A percentile compares a stretch with the other conserved stretches of the same genome.
Evolutionary conservation across 2,888 invertebrate genomes (phyloP).

Genomic region (Spilosoma lubricipeda): DNA sequence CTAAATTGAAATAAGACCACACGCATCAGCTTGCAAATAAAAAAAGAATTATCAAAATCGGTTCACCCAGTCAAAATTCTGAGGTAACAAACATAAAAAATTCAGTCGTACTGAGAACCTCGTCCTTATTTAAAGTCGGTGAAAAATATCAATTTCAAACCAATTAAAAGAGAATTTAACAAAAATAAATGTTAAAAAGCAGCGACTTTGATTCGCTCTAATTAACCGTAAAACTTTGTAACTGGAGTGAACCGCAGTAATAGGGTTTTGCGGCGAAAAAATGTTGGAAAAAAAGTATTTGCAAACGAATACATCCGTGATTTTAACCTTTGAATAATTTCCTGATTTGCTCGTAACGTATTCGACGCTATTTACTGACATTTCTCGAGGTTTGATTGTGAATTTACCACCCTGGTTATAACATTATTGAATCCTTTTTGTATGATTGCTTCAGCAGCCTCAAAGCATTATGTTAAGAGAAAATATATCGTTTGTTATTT

Average conservation of each 20-base stretch:
- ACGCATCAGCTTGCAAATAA: no score
- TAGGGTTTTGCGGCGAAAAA: conserved; percentile 23
- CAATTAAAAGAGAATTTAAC: conserved; percentile 36
- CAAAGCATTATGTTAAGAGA: not conserved
- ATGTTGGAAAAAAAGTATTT: conserved; percentile 31
- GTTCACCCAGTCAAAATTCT: no score
- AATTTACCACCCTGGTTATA: conserved; percentile 9
- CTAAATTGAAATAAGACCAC: no score
- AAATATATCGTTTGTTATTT: not conserved
- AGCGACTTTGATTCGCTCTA: conserved; percentile 39
- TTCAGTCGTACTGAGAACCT: no score
- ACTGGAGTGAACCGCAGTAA: conserved; percentile 22
- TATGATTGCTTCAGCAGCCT: not conserved
- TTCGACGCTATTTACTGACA: conserved; percentile 55
- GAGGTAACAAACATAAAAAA: no score
- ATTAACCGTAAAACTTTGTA: conserved; percentile 43
- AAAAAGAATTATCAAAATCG: no score
- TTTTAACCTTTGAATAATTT: conserved; percentile 53
- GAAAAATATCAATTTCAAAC: conserved; percentile 27
- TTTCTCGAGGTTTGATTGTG: conserved; percentile 35
- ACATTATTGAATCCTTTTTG: conserved; percentile 8
- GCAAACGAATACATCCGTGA: conserved; percentile 39
- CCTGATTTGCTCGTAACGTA: conserved; percentile 59
- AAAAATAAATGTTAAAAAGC: conserved; percentile 32
- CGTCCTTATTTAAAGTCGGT: no score